Evolutionary conservation across 1,140 invertebrate genomes (phyloP).

Genomic region (Drosophila sproati): DNA sequence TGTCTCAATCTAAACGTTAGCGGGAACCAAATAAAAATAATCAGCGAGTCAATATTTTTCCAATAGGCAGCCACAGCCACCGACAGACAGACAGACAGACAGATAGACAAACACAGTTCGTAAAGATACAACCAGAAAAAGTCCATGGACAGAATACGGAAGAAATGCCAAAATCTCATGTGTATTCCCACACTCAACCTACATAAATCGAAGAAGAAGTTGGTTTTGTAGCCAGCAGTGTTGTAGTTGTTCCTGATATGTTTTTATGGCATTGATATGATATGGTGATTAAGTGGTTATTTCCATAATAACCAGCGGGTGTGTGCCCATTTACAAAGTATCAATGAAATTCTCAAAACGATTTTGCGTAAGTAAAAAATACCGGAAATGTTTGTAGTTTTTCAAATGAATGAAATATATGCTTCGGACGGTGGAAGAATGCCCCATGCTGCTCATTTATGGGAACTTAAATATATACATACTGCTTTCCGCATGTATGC

Average conservation of each 20-base stretch:
- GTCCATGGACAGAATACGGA: conserved; percentile 30
- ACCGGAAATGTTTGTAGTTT: not conserved
- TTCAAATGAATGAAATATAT: not conserved
- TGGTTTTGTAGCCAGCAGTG: conserved; percentile 1
- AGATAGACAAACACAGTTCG: not conserved
- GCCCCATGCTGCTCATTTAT: conserved; percentile 3
- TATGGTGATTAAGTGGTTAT: conserved; percentile 47
- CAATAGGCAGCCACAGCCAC: conserved; percentile 5
- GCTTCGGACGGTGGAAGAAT: not conserved
- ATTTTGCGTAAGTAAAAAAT: not conserved
- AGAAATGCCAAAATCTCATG: conserved; percentile 62
- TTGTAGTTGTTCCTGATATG: conserved; percentile 24
- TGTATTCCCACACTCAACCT: conserved; percentile 6
- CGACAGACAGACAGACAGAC: not conserved
- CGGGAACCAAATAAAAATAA: conserved; percentile 76
- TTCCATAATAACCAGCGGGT: conserved; percentile 41
- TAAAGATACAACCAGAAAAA: conserved; percentile 18
- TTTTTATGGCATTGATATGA: conserved; percentile 49
- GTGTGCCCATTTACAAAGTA: conserved; percentile 17
- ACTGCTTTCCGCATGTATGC: not conserved
- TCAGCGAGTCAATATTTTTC: conserved; percentile 74
- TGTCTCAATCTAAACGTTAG: conserved; percentile 75
- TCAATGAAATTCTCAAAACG: conserved; percentile 34
- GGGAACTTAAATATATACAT: not conserved
- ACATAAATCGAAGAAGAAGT: not conserved